Evolutionary conservation across 2,888 invertebrate genomes (phyloP), one percentile per base, ranked within the genome.

Genomic region (Calephelis perditalis): DNA sequence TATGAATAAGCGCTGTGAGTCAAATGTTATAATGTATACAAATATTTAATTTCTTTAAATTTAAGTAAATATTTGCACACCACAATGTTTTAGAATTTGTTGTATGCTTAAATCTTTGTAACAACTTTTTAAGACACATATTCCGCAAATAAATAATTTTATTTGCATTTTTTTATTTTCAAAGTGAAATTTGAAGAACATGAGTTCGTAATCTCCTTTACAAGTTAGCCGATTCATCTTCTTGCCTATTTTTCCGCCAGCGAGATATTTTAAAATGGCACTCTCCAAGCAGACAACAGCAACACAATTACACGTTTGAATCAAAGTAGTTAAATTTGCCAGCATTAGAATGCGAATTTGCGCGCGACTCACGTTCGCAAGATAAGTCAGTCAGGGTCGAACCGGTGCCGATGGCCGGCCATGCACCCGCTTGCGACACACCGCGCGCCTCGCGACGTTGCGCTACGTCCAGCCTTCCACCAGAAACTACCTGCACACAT

Each of bases 301-400:
- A 49, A 49, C 10, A 49, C 49, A 49, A 49, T 49, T 49, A 49
- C 49, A 56, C 45, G 46, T n/a, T 59, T 65, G 67, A 62, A 56
- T 61, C 57, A 56, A 60, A 58, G 76, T 75, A 77, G 81, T 80
- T 79, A 78, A 84, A 86, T 86, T 86, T 74, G 84, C 84, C 75
- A 83, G 82, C 79, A 80, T 85, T 86, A 88, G 89, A 87, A 79
- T 80, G 81, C 79, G 81, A 81, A 86, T 89, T 88, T 84, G 89
- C 87, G 87, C 85, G 79, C 86, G 78, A 79, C 80, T 84, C 88
- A 86, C 87, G 86, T 85, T 87, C 78, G 84, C 79, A 81, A 87
- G 87, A 86, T 88, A 90, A 89, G 89, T 90, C 85, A 89, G 90
- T 90, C 90, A 90, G 89, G 89, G 90, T 89, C 89, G 89, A 72